These are phyloP conservation scores for Latrodectus hesperus DNA, from an alignment of 2,888 invertebrate genomes.

Conservation along the genomic window DNA sequence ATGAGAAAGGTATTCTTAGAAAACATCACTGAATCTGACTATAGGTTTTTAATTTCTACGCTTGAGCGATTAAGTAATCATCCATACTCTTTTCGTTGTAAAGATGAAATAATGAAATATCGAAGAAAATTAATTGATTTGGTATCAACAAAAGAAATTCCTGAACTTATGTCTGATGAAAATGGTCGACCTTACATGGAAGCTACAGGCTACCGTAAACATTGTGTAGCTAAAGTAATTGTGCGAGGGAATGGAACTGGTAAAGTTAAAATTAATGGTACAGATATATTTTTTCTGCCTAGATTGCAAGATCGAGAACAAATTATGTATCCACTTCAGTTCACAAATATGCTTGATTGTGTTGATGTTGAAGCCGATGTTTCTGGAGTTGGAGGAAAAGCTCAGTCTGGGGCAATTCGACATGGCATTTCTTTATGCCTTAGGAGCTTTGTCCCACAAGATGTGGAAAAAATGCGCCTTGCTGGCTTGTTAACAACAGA, in stretches of 20 bases:
- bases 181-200: slow-evolving; percentile 73
- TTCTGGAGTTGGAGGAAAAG: slow-evolving; percentile 83
- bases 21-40: slow-evolving; percentile 77
- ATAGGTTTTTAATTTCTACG: slow-evolving; percentile 82
- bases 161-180: slow-evolving; percentile 72
- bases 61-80: slow-evolving; percentile 83
- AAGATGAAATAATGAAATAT: slow-evolving; percentile 85
- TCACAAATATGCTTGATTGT: slow-evolving; percentile 83
- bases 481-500: slow-evolving; percentile 91
- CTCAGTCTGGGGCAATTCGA: slow-evolving; percentile 91
- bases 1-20: slow-evolving; percentile 83
- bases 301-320: slow-evolving; percentile 82
- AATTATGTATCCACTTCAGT: slow-evolving; percentile 87
- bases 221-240: slow-evolving; percentile 82
- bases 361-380: slow-evolving; percentile 86
- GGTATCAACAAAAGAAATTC: slow-evolving; percentile 38
- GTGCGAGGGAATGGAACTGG: slow-evolving; percentile 88
- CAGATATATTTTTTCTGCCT: slow-evolving; percentile 84
- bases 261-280: slow-evolving; percentile 85
- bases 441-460: slow-evolving; percentile 85
- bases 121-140: slow-evolving; percentile 76
- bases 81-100: slow-evolving; percentile 82
- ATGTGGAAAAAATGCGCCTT: slow-evolving; percentile 89
- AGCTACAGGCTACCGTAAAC: slow-evolving; percentile 73
- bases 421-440: slow-evolving; percentile 90